Conservation (phyloP, 2,797 vertebrate species). For the Sylvia borin region DNA sequence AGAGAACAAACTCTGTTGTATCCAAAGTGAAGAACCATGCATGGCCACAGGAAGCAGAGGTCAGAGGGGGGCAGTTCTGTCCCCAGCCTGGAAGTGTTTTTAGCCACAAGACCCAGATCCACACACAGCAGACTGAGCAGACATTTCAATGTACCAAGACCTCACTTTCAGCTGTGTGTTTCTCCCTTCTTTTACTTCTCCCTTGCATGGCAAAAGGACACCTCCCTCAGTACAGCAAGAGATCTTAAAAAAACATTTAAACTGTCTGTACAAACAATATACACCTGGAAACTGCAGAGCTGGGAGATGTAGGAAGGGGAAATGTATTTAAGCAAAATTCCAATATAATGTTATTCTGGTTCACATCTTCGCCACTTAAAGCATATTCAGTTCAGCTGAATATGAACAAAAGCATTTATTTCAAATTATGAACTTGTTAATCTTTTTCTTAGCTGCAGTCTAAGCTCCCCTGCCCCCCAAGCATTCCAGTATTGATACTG, state of each 20-base stretch:
- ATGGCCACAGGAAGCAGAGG: background rate
- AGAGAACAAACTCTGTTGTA: background rate
- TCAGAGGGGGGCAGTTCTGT: rapidly evolving
- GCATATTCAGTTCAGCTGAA: background rate
- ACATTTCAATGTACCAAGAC: background rate
- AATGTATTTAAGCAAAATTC: background rate
- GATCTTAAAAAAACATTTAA: background rate
- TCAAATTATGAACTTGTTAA: background rate
- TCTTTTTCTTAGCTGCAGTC: background rate
- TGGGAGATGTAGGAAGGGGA: background rate
- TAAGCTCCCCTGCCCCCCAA: rapidly evolving
- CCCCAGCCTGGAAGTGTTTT: background rate
- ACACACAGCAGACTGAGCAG: background rate
- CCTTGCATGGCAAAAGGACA: background rate
- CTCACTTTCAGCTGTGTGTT: background rate
- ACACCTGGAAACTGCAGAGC: background rate
- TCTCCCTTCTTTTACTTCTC: background rate
- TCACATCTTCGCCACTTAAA: background rate
- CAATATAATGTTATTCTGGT: background rate
- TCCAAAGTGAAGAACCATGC: background rate
- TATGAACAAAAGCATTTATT: background rate
- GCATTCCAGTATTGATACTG: background rate
- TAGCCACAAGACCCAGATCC: background rate
- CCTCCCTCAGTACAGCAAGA: background rate
- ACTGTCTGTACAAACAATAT: background rate